Evolutionary conservation across 2,113 vertebrate species (phyloP).

Genomic region (Crotalus horridus): DNA sequence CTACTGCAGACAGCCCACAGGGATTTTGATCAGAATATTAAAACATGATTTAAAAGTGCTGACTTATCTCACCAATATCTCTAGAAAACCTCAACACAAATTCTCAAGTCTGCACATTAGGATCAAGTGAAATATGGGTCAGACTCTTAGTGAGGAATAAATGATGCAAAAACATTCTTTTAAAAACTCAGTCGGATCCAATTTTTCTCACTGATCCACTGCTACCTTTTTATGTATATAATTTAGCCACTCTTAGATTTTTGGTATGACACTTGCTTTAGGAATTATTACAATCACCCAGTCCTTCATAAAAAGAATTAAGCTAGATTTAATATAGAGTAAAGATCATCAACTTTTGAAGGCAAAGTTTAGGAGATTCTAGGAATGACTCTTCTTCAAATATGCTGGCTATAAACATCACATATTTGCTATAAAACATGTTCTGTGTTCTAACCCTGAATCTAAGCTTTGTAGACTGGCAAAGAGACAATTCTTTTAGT

Average conservation of each 20-base stretch:
- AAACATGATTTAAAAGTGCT: not conserved
- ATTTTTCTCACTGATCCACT: slow-evolving; percentile 24
- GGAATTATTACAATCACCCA: slow-evolving; percentile 36
- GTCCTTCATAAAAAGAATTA: slow-evolving; percentile 6
- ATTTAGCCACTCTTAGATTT: slow-evolving; percentile 24
- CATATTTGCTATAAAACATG: slow-evolving; percentile 26
- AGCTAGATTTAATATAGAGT: slow-evolving; percentile 36
- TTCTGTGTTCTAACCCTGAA: slow-evolving; percentile 2
- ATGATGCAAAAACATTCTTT: not conserved
- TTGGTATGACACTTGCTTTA: slow-evolving; percentile 27
- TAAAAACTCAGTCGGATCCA: slow-evolving; percentile 39
- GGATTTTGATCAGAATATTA: slow-evolving; percentile 19
- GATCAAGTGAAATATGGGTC: slow-evolving; percentile 22
- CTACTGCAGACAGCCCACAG: slow-evolving; percentile 21
- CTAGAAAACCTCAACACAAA: slow-evolving; percentile 4
- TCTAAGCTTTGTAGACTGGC: not conserved
- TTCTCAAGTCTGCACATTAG: not conserved
- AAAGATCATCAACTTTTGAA: slow-evolving; percentile 11
- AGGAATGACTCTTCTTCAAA: slow-evolving; percentile 18
- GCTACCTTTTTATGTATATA: slow-evolving; percentile 4
- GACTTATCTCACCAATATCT: slow-evolving; percentile 10
- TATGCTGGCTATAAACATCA: slow-evolving; percentile 23
- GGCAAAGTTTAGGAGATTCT: slow-evolving; percentile 7
- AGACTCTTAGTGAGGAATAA: slow-evolving; percentile 6
- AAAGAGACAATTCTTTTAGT: not conserved